Evolutionary conservation across 2,797 vertebrate genomes (phyloP).

Genomic region (Diplodus sargus): DNA sequence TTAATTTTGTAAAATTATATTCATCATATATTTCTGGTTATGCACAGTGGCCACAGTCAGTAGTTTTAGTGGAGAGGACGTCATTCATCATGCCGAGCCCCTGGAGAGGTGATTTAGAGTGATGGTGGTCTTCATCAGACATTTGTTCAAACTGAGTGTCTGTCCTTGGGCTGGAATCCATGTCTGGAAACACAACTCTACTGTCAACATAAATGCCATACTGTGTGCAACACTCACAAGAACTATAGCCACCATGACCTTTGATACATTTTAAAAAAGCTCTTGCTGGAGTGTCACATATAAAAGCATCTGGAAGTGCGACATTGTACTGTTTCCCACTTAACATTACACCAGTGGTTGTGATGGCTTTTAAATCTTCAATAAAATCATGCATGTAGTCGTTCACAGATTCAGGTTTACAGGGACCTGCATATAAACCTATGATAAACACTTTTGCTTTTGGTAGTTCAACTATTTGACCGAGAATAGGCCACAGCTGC

Average conservation of each 20-base stretch:
- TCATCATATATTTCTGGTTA: too few species aligned
- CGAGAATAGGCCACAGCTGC: not conserved
- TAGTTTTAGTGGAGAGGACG: too few species aligned
- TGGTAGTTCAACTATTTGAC: slow-evolving; percentile 10
- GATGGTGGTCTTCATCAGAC: slow-evolving; percentile 8
- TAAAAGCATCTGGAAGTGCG: slow-evolving; percentile 5
- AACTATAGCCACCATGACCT: slow-evolving; percentile 14
- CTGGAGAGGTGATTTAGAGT: not conserved
- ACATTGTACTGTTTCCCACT: not conserved
- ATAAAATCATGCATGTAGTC: slow-evolving; percentile 4
- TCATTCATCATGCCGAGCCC: not conserved
- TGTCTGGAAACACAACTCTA: slow-evolving; percentile 11
- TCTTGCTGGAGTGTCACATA: slow-evolving; percentile 8
- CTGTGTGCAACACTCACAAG: slow-evolving; percentile 10
- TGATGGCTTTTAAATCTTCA: too few species aligned
- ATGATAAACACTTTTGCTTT: slow-evolving; percentile 14
- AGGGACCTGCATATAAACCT: slow-evolving; percentile 14
- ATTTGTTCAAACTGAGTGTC: slow-evolving; percentile 12
- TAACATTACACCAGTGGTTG: too few species aligned
- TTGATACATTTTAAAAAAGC: slow-evolving; percentile 19
- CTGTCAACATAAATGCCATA: slow-evolving; percentile 1
- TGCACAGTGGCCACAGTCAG: too few species aligned
- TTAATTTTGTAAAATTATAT: too few species aligned
- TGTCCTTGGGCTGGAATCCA: slow-evolving; percentile 5
- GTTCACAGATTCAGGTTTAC: slow-evolving; percentile 4